Base-by-base conservation (phyloP, 2,113 vertebrate species). In the Colinus virginianus region DNA sequence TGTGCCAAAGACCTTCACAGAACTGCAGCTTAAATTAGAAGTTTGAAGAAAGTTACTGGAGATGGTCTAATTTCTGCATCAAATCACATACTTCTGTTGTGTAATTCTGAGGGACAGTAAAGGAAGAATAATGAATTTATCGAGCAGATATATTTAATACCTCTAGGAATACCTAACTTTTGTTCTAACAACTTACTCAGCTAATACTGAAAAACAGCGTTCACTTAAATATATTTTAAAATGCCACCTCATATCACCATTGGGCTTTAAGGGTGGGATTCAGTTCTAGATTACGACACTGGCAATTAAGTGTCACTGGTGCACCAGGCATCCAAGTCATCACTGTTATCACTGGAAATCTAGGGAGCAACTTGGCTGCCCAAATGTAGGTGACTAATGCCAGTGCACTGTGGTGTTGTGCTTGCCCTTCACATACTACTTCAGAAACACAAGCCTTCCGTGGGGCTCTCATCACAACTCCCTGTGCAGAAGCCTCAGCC, bases 1-100 rank as follows among this genome's bases (percentile, higher is more conserved):
- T 68, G 92, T 63, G 40, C 28, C 48, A 34, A 95, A 96, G 67
- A 23, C 10, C 26, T 85, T 72, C 61, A 26, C 16, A 77, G 34
- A 15, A 61, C 38, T 59, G 32, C 42, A 20, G 48, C 40, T 84
- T 86, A 64, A 78, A 75, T 40, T 13, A 88, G 72, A 80, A 86
- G 6, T 34, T 63, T 64, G 38, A 75, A 78, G 20, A 75, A 61
- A 13, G 61, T 76, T 64, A 46, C 36, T 61, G 21, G 64, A 87
- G 71, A 93, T 88, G 8, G 13, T 51, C 30, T 5, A 4, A n/a
- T 48, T 78, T 88, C 67, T 58, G 21, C 75, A 84, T 34, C 20
- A 84, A 78, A 72, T 1, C 0, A 66, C 61, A 9, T 87, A 19
- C 18, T 64, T 84, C 42, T 55, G 68, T 86, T 84, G 61, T 78